Base-by-base conservation (phyloP, 23 tunicate genomes). In the Ciona savignyi region DNA sequence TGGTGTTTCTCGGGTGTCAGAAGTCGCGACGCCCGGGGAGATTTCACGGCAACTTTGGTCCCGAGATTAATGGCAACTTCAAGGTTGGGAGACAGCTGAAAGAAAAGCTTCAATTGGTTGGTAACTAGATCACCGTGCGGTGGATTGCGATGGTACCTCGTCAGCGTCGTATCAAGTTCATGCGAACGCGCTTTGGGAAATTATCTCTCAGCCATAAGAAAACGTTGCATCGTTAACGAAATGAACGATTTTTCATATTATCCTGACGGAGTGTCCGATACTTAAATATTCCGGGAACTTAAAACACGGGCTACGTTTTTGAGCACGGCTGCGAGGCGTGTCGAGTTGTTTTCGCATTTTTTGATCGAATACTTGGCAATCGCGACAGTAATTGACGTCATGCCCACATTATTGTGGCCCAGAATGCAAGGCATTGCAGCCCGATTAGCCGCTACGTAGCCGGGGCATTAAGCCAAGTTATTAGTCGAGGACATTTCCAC, bases 1-100 rank as follows among this genome's bases (percentile, higher is more conserved):
- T 42, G 56, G 56, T 42, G 56, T 42, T 42, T 42, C 56, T 42
- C 56, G 15, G 56, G 56, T 42, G 56, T 42, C 56, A 42, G 56
- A 42, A 42, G 56, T 42, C 56, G 56, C 9, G 56, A 42, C 56
- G 9, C 56, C 56, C 56, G 56, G 56, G 15, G 56, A 42, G 56
- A 42, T 42, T 42, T 42, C 56, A 42, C 56, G 56, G 56, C 56
- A 42, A 42, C 56, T 9, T 15, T 42, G 15, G 56, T 42, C 56
- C 15, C 56, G 15, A 42, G 56, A 42, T 42, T 42, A 42, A 42
- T 42, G 56, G 56, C 9, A 42, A 42, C 56, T 9, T 42, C 56
- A 42, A 42, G 56, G 56, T 15, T 42, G 56, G 56, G 9, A 9
- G 56, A 42, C 56, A 15, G 15, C 56, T 42, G 56, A 42, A 42